A percentile compares a stretch with the other conserved stretches of the same genome.
phyloP scores from a whole-genome alignment of 2,113 vertebrate genomes.

The Lutjanus erythropterus region DNA sequence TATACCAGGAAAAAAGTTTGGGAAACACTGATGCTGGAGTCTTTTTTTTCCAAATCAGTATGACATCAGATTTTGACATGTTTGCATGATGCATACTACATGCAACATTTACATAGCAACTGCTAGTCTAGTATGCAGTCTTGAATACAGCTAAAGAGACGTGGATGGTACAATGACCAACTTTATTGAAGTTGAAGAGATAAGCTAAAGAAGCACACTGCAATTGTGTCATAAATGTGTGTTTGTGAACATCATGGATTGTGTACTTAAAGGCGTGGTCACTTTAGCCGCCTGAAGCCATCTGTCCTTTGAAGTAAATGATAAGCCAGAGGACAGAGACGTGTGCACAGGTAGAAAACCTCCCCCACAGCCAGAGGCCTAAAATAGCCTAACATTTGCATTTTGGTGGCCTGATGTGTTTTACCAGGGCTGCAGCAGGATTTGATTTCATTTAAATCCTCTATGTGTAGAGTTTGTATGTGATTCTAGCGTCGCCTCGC shows the following conservation, averaged over 20 bases:
- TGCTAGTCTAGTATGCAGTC: no score
- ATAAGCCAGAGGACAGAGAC: background rate
- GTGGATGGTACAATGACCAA: no score
- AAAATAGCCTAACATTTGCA: background rate
- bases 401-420: background rate
- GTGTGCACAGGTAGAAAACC: constrained; percentile 1
- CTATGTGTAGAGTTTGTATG: background rate
- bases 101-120: no score
- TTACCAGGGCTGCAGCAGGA: background rate
- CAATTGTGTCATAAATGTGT: background rate
- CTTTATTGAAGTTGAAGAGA: background rate
- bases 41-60: no score
- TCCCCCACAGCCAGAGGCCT: background rate
- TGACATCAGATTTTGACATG: no score
- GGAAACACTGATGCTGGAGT: no score
- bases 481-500: background rate
- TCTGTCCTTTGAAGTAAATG: constrained; percentile 18
- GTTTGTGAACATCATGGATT: background rate
- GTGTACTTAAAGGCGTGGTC: constrained; percentile 5
- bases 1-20: no score
- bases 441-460: background rate
- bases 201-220: background rate
- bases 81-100: no score
- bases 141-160: no score
- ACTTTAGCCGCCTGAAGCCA: background rate